Percentiles rank a stretch among this genome's conserved stretches.
phyloP scores from a whole-genome alignment of 2,797 vertebrate species.

The Harpagifer antarcticus region DNA sequence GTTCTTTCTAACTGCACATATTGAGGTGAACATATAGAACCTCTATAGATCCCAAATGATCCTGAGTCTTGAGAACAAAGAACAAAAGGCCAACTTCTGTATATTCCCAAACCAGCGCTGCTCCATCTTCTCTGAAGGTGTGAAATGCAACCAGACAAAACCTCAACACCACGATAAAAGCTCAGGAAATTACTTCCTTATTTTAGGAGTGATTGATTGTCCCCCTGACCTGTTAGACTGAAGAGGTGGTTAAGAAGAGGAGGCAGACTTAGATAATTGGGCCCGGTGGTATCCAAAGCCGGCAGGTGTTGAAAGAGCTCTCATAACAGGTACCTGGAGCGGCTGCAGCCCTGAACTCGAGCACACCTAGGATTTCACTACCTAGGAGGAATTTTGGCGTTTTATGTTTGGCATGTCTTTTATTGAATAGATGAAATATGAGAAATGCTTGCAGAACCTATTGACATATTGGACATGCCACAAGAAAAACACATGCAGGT shows the following conservation, averaged over 20 bases:
- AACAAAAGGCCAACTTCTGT: conserved; percentile 58
- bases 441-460: conserved; percentile 70
- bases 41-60: conserved; percentile 62
- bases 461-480: conserved; percentile 77
- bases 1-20: conserved; percentile 38
- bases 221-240: conserved; percentile 82
- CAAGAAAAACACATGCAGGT: conserved; percentile 61
- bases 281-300: conserved; percentile 83
- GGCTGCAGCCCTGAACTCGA: conserved; percentile 74
- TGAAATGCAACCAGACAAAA: conserved; percentile 78
- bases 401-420: conserved; percentile 77
- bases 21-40: conserved; percentile 59
- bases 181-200: conserved; percentile 83
- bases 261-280: conserved; percentile 83
- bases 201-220: conserved; percentile 86
- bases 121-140: conserved; percentile 62
- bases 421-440: conserved; percentile 78
- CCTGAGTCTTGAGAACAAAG: conserved; percentile 57
- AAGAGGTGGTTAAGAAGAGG: conserved; percentile 79
- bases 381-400: conserved; percentile 78
- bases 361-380: conserved; percentile 79
- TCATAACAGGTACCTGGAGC: conserved; percentile 74
- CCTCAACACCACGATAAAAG: conserved; percentile 74
- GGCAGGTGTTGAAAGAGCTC: conserved; percentile 79
- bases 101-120: conserved; percentile 54